Evolutionary conservation across 2,113 vertebrate genomes (phyloP), one percentile per base, ranked within the genome.

Genomic region (Pseudolaguvia tuberculata): DNA sequence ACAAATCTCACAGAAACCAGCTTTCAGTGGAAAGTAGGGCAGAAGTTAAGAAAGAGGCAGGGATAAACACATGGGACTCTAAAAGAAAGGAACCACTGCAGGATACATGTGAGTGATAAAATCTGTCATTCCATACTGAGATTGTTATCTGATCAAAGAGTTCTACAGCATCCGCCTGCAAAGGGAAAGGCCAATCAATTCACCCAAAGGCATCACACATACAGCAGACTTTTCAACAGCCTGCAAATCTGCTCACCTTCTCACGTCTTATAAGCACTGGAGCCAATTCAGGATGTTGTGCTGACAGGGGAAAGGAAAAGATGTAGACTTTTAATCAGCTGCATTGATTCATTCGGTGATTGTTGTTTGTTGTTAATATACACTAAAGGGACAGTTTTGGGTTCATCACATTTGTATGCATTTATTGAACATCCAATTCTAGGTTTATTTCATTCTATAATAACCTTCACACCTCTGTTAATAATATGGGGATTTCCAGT

Each of bases 1-100:
- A 66, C n/a, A 72, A 65, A 77, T 79, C 47, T 74, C 56, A 59
- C 66, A 78, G 35, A 47, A 56, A 66, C 31, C 75, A 57, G 25
- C 47, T 75, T 42, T 72, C 51, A 50, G 0, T 47, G 21, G 29
- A 71, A 52, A 66, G 21, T 66, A 66, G 47, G 56, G 75, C 27
- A 76, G 29, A 21, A 25, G 66, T 31, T 51, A 23, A 15, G 31
- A 47, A 63, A 25, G 25, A 45, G 35, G 39, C 29, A 70, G 14
- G 20, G 31, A 70, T 45, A n/a, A 47, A 47, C 62, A 65, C 23
- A 65, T 62, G 31, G 69, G 39, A n/a, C 55, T 56, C 5, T 25
- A 45, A 21, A 4, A 45, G 13, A 53, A 70, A 62, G 13, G 17
- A 62, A 50, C 25, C 58, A 14, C 65, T 57, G 57, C 29, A 56